Evolutionary conservation across 2,797 vertebrate species (phyloP), one percentile per base, ranked within the genome.

Genomic region (Anolis apletophallus): DNA sequence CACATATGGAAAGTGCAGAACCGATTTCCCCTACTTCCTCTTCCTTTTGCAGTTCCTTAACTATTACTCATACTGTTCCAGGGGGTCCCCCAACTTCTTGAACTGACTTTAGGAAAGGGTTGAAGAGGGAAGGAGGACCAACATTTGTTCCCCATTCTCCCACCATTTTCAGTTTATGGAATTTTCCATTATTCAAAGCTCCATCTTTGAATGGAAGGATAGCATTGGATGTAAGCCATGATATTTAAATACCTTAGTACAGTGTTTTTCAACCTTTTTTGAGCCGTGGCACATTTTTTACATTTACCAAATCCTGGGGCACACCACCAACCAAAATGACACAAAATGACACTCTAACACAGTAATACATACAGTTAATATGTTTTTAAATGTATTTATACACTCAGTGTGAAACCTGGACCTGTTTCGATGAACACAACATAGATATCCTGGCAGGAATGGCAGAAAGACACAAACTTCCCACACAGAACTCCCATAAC

Each of bases 171-270:
- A 82, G 21, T 10, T 40, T 9, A 23, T 57, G 52, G 52, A 82
- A 55, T 29, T 3, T 16, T 54, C 7, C 50, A 6, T 54, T n/a
- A 8, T 9, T 72, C 34, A 55, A 82, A 72, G 1, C 26, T 17
- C 34, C 23, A 57, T 40, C 68, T 82, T 6, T 82, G 81, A 82
- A 29, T 36, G 16, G 59, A 81, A 81, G 29, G 54, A 57, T 16
- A 40, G 21, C 5, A 29, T 9, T 57, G 52, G 21, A 57, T 72
- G 16, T 32, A 82, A 72, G 2, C 32, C 54, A 55, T 34, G 72
- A 72, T 5, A 26, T n/a, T 71, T 85, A 85, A 85, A 46, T 57
- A 9, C 36, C 59, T 54, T 73, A 52, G 14, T 83, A 87, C n/a
- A n/a, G n/a, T n/a, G n/a, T n/a, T n/a, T n/a, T n/a, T n/a, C n/a